phyloP scores from a whole-genome alignment of 2,797 vertebrate genomes.

The Pygocentrus nattereri region DNA sequence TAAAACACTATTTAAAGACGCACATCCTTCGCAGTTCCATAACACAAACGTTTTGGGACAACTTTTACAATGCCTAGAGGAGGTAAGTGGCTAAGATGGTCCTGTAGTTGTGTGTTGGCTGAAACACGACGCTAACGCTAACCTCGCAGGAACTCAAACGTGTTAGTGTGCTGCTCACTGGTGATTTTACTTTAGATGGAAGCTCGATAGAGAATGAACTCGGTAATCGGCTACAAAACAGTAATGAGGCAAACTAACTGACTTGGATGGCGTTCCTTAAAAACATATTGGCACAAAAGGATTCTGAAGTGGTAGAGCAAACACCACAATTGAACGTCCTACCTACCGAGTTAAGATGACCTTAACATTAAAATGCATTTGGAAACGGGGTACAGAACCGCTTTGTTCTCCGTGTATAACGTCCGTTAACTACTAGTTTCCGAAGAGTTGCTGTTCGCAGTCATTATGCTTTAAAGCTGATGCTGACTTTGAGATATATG shows the following conservation, averaged over 20 bases:
- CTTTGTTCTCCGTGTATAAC: background rate
- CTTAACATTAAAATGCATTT: no score
- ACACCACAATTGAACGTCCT: no score
- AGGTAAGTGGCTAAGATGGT: conserved; percentile 69
- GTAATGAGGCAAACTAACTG: background rate
- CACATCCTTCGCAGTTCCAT: background rate
- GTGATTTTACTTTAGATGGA: background rate
- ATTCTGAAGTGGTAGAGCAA: no score
- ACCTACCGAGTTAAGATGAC: no score
- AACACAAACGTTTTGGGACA: background rate
- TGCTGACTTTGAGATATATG: no score
- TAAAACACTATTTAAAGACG: background rate
- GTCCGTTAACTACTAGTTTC: no score
- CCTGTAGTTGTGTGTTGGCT: background rate
- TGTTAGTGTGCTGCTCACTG: background rate
- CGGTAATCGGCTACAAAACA: background rate
- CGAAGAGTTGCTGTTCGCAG: no score
- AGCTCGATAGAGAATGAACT: background rate
- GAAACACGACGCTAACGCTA: background rate
- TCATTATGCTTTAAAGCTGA: no score
- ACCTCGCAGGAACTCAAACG: background rate
- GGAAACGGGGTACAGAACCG: background rate
- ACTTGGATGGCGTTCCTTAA: no score
- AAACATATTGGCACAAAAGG: no score
- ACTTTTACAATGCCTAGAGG: conserved; percentile 78